A percentile compares a stretch with the other conserved stretches of the same genome.
These are phyloP conservation scores for Tylochromis polylepis DNA, from an alignment of 2,113 vertebrate genomes.

Conservation along the genomic window DNA sequence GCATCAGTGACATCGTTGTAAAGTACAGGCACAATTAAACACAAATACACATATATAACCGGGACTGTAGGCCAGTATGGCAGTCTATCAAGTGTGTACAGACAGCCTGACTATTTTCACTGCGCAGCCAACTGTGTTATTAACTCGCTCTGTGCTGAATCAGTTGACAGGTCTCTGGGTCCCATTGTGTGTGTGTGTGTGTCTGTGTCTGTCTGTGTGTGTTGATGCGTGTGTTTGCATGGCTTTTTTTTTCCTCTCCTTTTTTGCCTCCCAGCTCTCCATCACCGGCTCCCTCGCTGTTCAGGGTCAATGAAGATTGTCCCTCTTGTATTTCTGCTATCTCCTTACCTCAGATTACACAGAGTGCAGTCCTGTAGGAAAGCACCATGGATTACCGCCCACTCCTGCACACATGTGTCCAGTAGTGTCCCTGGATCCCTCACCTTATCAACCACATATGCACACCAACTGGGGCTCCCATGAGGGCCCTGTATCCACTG, in stretches of 20 bases:
- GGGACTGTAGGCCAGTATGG: not conserved
- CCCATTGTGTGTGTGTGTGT: slow-evolving; percentile 9
- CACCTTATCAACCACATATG: slow-evolving; percentile 39
- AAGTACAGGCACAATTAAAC: slow-evolving; percentile 24
- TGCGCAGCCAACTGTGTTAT: slow-evolving; percentile 60
- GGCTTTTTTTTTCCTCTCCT: not conserved
- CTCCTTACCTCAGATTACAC: slow-evolving; percentile 35
- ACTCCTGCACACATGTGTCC: slow-evolving; percentile 15
- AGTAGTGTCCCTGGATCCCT: slow-evolving; percentile 3
- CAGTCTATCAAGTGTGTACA: slow-evolving; percentile 39
- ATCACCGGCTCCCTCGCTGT: slow-evolving; percentile 6
- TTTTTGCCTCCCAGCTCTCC: not conserved
- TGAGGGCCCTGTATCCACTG: not conserved
- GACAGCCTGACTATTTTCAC: slow-evolving; percentile 41
- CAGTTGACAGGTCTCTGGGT: slow-evolving; percentile 43
- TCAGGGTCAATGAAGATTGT: slow-evolving; percentile 46
- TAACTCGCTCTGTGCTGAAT: slow-evolving; percentile 48
- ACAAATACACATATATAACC: not conserved
- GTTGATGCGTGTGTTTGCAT: not conserved
- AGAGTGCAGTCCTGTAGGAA: slow-evolving; percentile 6
- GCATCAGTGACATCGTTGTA: not conserved
- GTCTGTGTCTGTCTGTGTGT: too few species aligned
- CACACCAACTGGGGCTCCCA: not conserved
- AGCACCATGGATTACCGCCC: slow-evolving; percentile 20
- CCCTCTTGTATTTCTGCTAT: slow-evolving; percentile 36